phyloP scores from a whole-genome alignment of 35 echinoderm and acorn worm genomes.

The Apostichopus californicus region DNA sequence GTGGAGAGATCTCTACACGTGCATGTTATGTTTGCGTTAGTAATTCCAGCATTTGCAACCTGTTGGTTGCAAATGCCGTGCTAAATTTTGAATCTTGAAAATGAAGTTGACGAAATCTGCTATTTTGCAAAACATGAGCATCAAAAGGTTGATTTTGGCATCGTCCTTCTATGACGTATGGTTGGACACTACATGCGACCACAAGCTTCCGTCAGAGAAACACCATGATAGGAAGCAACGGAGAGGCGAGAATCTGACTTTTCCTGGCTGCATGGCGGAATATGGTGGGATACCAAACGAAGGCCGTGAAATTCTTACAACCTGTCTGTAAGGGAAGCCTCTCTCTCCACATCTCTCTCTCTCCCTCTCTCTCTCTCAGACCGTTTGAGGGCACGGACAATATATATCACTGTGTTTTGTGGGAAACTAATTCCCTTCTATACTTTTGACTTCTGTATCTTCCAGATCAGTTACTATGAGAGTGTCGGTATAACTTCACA shows the following conservation, averaged over 20 bases:
- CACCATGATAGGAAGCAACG: no score
- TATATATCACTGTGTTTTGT: neutral
- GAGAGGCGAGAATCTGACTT: no score
- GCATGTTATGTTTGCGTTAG: neutral
- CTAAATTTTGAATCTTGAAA: no score
- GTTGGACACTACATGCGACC: neutral
- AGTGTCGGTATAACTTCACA: constrained; percentile 23
- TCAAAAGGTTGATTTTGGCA: neutral
- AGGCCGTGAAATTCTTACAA: neutral
- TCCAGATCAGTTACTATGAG: constrained; percentile 32
- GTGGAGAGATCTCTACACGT: neutral
- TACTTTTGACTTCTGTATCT: neutral
- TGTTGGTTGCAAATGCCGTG: no score
- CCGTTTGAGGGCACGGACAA: neutral
- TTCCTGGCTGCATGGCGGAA: neutral
- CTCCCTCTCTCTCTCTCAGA: neutral
- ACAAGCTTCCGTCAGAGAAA: no score
- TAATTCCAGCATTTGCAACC: no score
- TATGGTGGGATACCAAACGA: neutral
- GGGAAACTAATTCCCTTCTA: neutral
- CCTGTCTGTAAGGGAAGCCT: neutral
- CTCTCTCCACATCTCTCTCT: no score
- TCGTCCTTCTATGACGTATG: neutral
- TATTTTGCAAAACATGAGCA: no score
- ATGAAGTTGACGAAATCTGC: no score